Conservation (phyloP, 2,797 vertebrate genomes). For the Onychomys torridus region DNA sequence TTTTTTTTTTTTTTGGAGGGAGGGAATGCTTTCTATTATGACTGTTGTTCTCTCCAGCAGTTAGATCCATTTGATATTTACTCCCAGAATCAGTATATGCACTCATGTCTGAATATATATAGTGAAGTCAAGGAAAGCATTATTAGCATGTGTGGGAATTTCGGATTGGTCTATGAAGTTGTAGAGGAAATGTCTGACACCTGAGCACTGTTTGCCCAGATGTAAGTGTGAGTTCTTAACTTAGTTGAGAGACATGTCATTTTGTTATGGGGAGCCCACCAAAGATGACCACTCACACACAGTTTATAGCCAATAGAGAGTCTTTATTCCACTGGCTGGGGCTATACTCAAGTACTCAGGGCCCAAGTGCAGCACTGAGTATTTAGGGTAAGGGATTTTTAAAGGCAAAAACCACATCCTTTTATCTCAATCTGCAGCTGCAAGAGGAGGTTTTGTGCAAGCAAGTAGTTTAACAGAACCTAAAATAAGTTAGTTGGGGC, state of each 20-base stretch:
- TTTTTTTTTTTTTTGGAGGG: neutral
- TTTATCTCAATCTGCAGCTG: neutral
- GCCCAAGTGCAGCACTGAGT: neutral
- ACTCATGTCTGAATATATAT: neutral
- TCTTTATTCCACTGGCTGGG: neutral
- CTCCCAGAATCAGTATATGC: neutral
- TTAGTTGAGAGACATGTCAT: neutral
- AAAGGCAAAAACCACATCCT: neutral
- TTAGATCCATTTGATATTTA: neutral
- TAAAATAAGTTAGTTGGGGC: neutral
- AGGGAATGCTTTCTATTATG: neutral
- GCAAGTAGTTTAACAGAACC: neutral
- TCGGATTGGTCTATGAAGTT: neutral
- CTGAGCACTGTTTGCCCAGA: neutral
- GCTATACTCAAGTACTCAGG: neutral
- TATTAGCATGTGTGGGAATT: neutral
- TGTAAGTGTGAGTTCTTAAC: slow-evolving; percentile 14
- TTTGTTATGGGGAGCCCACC: neutral
- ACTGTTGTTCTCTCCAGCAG: neutral
- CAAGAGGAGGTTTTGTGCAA: neutral
- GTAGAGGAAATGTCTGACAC: neutral
- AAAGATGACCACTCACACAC: neutral
- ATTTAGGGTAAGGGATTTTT: neutral
- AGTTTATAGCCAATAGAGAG: neutral
- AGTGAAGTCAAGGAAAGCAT: neutral